Conservation (phyloP, 37 sponge, comb jelly and placozoan species). For the Aplysina aerophoba region DNA sequence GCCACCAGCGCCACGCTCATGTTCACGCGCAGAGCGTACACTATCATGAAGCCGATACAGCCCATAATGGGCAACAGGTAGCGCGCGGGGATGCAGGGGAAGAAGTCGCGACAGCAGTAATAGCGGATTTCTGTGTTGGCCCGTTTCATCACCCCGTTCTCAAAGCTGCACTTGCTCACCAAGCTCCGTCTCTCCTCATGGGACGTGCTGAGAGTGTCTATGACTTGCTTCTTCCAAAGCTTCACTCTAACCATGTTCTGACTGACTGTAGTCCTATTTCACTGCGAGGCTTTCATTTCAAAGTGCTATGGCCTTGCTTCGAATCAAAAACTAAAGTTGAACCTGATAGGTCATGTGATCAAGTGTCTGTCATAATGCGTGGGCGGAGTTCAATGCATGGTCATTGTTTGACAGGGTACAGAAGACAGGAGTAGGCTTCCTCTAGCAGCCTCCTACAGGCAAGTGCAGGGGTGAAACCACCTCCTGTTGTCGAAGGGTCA, state of each 20-base stretch:
- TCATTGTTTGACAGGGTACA: no score
- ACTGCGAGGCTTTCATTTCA: no score
- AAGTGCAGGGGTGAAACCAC: conserved; percentile 75
- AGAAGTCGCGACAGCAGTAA: conserved; percentile 38
- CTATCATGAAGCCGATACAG: conserved; percentile 79
- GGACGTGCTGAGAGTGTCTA: background rate
- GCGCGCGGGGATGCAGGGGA: conserved; percentile 72
- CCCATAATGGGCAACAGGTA: conserved; percentile 72
- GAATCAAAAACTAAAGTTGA: no score
- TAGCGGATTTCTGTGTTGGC: background rate
- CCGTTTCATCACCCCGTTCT: background rate
- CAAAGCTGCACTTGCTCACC: no score
- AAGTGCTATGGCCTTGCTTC: no score
- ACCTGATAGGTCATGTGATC: no score
- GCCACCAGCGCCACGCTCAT: conserved; percentile 87
- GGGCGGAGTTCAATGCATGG: background rate
- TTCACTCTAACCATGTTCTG: no score
- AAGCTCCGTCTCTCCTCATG: background rate
- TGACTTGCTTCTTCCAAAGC: background rate
- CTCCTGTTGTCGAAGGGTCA: conserved; percentile 56
- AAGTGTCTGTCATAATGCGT: no score
- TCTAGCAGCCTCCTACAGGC: conserved; percentile 83
- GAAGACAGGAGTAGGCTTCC: conserved; percentile 91
- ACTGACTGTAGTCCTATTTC: no score
- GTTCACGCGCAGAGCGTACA: conserved; percentile 91